A percentile compares a stretch with the other conserved stretches of the same genome.
phyloP scores from a whole-genome alignment of 2,888 invertebrate species.

The Pseudeuparius sepicola region DNA sequence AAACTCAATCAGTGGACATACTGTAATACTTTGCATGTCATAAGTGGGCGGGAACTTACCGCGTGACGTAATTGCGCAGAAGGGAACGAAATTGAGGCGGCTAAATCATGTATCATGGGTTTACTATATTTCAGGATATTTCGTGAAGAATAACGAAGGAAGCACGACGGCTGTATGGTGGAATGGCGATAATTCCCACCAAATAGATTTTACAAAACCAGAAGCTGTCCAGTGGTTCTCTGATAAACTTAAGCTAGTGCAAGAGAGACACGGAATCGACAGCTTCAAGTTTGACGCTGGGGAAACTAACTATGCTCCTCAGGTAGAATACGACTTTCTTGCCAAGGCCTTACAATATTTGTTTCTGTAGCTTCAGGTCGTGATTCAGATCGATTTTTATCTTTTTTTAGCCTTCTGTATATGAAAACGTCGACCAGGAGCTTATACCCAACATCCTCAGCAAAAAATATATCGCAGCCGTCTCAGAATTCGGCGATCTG shows the following conservation, averaged over 20 bases:
- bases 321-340: too few relatives aligned
- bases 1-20: too few relatives aligned
- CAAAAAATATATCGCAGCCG: slow-evolving; percentile 45
- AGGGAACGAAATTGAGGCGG: too few relatives aligned
- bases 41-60: too few relatives aligned
- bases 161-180: slow-evolving; percentile 40
- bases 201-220: slow-evolving; percentile 65
- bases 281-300: slow-evolving; percentile 78
- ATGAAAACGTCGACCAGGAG: slow-evolving; percentile 41
- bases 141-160: slow-evolving; percentile 41
- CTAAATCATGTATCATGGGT: too few relatives aligned
- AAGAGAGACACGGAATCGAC: slow-evolving; percentile 54
- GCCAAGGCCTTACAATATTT: too few relatives aligned
- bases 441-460: slow-evolving; percentile 49
- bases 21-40: too few relatives aligned
- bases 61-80: too few relatives aligned
- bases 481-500: slow-evolving; percentile 50
- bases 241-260: slow-evolving; percentile 43
- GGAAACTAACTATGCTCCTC: slow-evolving; percentile 59
- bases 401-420: slow-evolving; percentile 22
- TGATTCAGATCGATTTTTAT: too few relatives aligned
- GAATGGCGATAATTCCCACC: slow-evolving; percentile 46
- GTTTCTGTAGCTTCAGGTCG: too few relatives aligned
- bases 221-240: slow-evolving; percentile 52
- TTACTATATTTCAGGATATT: slow-evolving; percentile 40